Evolutionary conservation across 2,113 vertebrate genomes (phyloP).

Genomic region (Phyllostomus hastatus): DNA sequence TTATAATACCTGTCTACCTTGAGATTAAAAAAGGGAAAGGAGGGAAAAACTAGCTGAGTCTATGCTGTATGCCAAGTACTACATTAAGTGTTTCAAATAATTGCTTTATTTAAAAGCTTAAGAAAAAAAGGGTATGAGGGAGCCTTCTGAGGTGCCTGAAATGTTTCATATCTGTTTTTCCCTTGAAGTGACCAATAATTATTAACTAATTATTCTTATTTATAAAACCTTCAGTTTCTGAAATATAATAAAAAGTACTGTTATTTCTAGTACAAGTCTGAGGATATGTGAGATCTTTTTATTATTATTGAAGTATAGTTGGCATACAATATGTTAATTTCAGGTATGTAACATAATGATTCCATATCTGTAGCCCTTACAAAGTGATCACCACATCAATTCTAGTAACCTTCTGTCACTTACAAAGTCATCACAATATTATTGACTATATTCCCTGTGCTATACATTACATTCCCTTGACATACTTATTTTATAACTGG

Average conservation of each 20-base stretch:
- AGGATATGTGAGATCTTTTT: not conserved
- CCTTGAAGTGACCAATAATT: conserved; percentile 1
- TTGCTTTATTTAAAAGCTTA: conserved; percentile 36
- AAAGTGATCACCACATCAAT: not conserved
- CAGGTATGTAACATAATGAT: not conserved
- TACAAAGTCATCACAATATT: not conserved
- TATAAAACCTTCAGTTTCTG: not conserved
- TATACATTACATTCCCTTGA: not conserved
- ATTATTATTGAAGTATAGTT: not conserved
- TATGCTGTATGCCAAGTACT: not conserved
- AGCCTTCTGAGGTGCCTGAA: not conserved
- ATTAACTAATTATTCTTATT: not conserved
- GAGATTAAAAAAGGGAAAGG: conserved; percentile 15
- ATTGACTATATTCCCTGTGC: not conserved
- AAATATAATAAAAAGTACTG: not conserved
- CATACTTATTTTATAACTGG: not conserved
- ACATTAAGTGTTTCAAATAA: not conserved
- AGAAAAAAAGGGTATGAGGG: not conserved
- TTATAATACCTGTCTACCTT: not conserved
- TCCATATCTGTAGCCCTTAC: not conserved
- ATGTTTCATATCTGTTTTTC: not conserved
- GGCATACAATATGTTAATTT: not conserved
- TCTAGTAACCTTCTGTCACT: not conserved
- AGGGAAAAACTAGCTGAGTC: not conserved
- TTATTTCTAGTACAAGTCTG: not conserved